These are phyloP conservation scores for Bombus impatiens DNA, from an alignment of 1,140 invertebrate species.

Conservation along the genomic window DNA sequence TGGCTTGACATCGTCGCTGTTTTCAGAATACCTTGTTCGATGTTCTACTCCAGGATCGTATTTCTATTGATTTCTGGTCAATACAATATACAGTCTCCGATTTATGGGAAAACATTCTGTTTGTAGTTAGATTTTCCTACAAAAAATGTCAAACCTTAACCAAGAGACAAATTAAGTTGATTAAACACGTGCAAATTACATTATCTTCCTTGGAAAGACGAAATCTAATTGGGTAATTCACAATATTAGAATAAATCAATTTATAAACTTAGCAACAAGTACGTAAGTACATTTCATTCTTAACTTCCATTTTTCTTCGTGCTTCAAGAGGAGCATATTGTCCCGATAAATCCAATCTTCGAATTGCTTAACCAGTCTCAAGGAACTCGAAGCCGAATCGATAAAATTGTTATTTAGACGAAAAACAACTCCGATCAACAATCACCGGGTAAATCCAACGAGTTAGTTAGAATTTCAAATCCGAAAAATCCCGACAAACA, in stretches of 20 bases:
- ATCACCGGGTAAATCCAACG: neutral
- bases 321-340: neutral
- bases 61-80: neutral
- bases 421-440: slow-evolving; percentile 10
- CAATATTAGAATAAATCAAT: neutral
- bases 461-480: slow-evolving; percentile 33
- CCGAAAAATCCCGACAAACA: slow-evolving; percentile 5
- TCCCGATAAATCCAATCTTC: neutral
- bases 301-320: neutral
- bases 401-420: neutral
- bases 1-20: neutral
- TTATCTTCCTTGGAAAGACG: neutral
- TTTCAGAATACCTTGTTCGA: neutral
- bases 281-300: neutral
- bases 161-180: neutral
- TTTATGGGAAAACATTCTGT: neutral
- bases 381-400: neutral
- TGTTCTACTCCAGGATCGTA: neutral
- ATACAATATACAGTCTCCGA: neutral
- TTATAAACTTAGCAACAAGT: neutral
- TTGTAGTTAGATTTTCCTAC: too few relatives aligned
- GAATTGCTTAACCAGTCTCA: too few relatives aligned
- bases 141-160: too few relatives aligned
- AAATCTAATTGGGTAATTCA: neutral
- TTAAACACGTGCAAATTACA: neutral